A percentile compares a stretch with the other conserved stretches of the same genome.
These are phyloP conservation scores for Psephotus haematonotus DNA, from an alignment of 2,113 vertebrate species.

Conservation along the genomic window DNA sequence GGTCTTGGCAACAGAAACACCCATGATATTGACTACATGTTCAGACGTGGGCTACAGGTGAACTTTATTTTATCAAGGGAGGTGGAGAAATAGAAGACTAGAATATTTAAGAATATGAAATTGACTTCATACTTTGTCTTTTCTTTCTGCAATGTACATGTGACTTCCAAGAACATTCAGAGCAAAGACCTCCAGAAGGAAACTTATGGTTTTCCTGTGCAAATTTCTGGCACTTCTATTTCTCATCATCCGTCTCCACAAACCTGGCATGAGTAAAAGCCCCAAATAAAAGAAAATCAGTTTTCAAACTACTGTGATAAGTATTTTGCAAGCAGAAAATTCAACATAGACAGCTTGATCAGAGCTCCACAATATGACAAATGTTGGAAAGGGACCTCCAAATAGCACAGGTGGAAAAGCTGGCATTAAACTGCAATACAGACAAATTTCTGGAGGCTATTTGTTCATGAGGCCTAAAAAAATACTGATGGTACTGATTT, in stretches of 20 bases:
- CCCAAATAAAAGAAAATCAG: not conserved
- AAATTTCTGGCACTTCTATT: not conserved
- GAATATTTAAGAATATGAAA: not conserved
- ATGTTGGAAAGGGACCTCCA: not conserved
- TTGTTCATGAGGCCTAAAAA: not conserved
- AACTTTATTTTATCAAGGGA: not conserved
- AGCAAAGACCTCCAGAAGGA: not conserved
- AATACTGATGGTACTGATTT: not conserved
- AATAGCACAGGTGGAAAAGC: not conserved
- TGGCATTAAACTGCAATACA: not conserved
- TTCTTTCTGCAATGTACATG: not conserved
- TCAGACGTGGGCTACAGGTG: not conserved
- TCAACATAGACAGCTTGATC: not conserved
- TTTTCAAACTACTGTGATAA: not conserved
- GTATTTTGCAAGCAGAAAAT: not conserved
- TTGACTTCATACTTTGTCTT: not conserved
- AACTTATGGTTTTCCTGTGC: fast-evolving
- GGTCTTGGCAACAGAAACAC: not conserved
- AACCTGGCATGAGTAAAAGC: not conserved
- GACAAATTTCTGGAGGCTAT: not conserved
- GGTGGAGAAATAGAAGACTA: not conserved
- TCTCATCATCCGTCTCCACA: not conserved
- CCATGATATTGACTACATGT: fast-evolving
- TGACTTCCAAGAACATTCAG: not conserved
- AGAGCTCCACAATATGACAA: not conserved